Base-by-base conservation (phyloP, 2,113 vertebrate species). In the Sapayoa aenigma region DNA sequence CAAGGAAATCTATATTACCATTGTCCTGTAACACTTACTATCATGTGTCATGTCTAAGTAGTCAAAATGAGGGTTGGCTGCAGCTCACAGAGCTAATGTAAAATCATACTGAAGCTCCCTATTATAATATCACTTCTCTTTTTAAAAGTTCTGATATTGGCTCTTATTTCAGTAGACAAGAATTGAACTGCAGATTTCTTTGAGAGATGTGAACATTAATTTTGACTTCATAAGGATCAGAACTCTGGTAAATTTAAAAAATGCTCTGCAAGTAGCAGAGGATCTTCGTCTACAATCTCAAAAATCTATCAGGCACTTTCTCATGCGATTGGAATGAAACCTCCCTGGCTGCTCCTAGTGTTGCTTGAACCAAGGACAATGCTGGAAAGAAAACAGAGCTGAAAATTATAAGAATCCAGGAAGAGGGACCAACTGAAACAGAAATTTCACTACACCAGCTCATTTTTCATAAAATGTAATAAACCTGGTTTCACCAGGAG, bases 81-180 rank as follows among this genome's bases (percentile, higher is more conserved):
- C 46, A 89, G 46, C 31, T 19, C 42, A 66, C 28, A 73, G 66
- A 87, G 58, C 85, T 93, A 82, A 89, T 47, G 35, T 41, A 66
- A 82, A 91, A 91, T 35, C 30, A 33, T 31, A 16, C 23, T 62
- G 49, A 87, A 87, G 58, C 4, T 80, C n/a, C 20, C 25, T 84
- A 22, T 86, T 84, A 30, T 14, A 87, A 60, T 58, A 89, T 28
- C 7, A 1, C 27, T 82, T 73, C 58, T 9, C 11, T 72, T 84
- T 87, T 73, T 9, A 66, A 92, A 90, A 90, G 19, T 14, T 84
- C 39, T 68, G 13, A n/a, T 92, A 62, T 87, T 77, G 89, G 77
- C 77, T 93, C 59, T 79, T 89, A 76, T 25, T 76, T 87, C 58
- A 89, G 31, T 53, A 89, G 37, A 35, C 79, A 89, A 79, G 69